phyloP scores from a whole-genome alignment of 2,113 vertebrate species.

The Thinocorus orbignyianus region DNA sequence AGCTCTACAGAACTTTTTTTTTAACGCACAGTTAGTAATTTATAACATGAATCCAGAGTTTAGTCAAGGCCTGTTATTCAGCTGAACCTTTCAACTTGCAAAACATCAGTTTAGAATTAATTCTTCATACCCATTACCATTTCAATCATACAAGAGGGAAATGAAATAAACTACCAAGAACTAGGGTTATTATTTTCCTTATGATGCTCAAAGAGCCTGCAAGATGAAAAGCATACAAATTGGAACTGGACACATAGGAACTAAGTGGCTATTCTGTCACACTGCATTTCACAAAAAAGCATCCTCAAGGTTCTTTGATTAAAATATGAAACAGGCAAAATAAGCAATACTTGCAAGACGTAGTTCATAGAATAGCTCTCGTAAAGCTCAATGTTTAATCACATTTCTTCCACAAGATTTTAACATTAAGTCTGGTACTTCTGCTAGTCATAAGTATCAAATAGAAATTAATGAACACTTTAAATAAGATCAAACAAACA shows the following conservation, averaged over 20 bases:
- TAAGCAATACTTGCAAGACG: neutral
- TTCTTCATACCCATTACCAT: conserved; percentile 4
- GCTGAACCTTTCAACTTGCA: neutral
- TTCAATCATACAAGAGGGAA: neutral
- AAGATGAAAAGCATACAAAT: conserved; percentile 14
- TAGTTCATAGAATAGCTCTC: neutral
- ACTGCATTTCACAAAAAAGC: neutral
- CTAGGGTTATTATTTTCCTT: conserved; percentile 5
- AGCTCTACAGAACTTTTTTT: neutral
- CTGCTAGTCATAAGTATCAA: neutral
- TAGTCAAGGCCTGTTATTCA: neutral
- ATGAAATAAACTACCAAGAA: conserved; percentile 9
- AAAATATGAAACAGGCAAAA: conserved; percentile 19
- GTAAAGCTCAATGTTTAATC: neutral
- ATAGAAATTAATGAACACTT: neutral
- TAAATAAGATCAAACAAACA: neutral
- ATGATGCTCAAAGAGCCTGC: neutral
- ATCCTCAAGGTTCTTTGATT: conserved; percentile 36
- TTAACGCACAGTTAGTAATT: neutral
- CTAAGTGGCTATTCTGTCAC: conserved; percentile 36
- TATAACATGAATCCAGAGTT: neutral
- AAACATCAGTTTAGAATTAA: conserved; percentile 13
- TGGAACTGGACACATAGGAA: neutral
- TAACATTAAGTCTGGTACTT: neutral
- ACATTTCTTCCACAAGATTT: neutral